phyloP scores from a whole-genome alignment of 2,888 invertebrate genomes.

The Ochlodes sylvanus region DNA sequence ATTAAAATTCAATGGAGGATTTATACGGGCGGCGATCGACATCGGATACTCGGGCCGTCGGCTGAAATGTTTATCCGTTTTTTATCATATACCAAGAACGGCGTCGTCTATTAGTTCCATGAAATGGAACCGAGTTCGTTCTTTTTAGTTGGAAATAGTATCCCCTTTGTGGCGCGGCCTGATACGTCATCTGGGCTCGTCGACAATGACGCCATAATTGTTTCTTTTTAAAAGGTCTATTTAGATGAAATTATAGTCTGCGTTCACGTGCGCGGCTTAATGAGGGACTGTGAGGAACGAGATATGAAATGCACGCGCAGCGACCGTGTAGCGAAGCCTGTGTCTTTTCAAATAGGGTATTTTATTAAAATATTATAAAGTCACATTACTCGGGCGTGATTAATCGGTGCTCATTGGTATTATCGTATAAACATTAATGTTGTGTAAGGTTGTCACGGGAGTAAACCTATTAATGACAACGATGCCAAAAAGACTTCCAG shows the following conservation, averaged over 20 bases:
- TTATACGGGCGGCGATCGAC: conserved; percentile 36
- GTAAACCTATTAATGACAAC: too few relatives aligned
- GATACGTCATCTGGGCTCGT: conserved; percentile 26
- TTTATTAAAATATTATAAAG: too few relatives aligned
- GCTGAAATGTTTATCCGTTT: conserved; percentile 40
- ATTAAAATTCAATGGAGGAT: conserved; percentile 38
- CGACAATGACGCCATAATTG: conserved; percentile 31
- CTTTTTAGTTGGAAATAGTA: conserved; percentile 38
- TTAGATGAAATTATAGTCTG: conserved; percentile 33
- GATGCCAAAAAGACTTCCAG: too few relatives aligned
- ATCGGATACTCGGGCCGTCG: conserved; percentile 38
- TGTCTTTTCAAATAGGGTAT: too few relatives aligned
- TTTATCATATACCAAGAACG: conserved; percentile 43
- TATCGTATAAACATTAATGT: too few relatives aligned
- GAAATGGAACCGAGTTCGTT: conserved; percentile 35
- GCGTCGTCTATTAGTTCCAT: conserved; percentile 43
- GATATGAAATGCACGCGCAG: background rate
- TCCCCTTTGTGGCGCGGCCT: conserved; percentile 34
- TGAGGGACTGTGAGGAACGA: conserved; percentile 22
- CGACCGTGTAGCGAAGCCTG: too few relatives aligned
- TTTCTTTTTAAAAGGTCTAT: conserved; percentile 22
- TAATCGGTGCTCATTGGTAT: too few relatives aligned
- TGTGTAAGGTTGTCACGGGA: too few relatives aligned
- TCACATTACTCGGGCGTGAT: too few relatives aligned
- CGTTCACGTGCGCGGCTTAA: conserved; percentile 10